These are phyloP conservation scores for Pseudococcus longispinus DNA, from an alignment of 2,888 invertebrate species.

Conservation along the genomic window DNA sequence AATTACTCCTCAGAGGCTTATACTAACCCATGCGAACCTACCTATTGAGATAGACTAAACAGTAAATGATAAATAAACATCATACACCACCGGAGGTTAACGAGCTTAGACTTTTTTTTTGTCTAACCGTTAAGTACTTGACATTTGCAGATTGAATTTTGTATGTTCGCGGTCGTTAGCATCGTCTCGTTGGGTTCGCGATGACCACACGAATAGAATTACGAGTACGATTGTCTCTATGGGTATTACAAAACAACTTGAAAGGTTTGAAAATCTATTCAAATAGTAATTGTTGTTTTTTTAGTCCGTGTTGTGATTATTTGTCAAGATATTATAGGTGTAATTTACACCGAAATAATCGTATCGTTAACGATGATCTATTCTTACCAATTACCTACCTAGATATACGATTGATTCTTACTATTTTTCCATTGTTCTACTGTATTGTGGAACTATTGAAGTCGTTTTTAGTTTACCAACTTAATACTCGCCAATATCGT, in stretches of 20 bases:
- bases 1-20: background rate
- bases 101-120: background rate
- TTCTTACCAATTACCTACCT: background rate
- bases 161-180: background rate
- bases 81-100: background rate
- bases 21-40: background rate
- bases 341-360: constrained; percentile 1
- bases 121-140: background rate
- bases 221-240: background rate
- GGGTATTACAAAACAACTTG: too few relatives aligned
- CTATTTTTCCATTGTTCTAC: background rate
- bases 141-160: constrained; percentile 14
- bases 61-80: background rate
- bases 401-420: background rate
- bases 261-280: background rate
- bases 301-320: background rate
- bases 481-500: too few relatives aligned
- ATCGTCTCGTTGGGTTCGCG: background rate
- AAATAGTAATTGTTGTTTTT: background rate
- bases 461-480: background rate
- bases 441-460: background rate
- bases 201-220: background rate
- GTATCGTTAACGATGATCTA: background rate
- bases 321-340: background rate
- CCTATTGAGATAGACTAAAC: too few relatives aligned